A percentile compares a stretch with the other conserved stretches of the same genome.
Conservation (phyloP, 2,113 vertebrate species). For the Puffinus mauretanicus region DNA sequence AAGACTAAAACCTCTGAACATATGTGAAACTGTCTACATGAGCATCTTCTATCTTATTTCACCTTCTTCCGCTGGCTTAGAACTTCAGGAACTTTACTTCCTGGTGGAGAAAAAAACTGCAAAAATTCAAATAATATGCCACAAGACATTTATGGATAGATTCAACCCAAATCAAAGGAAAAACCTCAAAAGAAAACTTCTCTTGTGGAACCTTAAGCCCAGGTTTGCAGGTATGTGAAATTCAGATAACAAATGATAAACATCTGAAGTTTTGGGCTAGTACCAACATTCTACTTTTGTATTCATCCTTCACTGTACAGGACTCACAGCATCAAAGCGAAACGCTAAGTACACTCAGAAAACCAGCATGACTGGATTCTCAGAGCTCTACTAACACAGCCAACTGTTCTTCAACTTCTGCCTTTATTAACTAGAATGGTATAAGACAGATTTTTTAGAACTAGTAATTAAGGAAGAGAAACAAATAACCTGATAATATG, state of each 20-base stretch:
- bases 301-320: background rate
- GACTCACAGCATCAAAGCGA: background rate
- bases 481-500: background rate
- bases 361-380: constrained; percentile 15
- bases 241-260: background rate
- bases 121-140: background rate
- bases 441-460: background rate
- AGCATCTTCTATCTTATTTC: background rate
- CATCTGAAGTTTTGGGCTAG: background rate
- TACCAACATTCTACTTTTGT: background rate
- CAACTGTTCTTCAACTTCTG: background rate
- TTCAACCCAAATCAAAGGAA: constrained; percentile 8
- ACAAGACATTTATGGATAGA: background rate
- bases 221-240: background rate
- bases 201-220: background rate
- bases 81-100: background rate
- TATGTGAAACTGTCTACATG: background rate
- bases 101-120: background rate
- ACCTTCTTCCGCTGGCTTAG: background rate
- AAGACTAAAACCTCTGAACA: background rate
- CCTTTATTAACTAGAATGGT: background rate
- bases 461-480: background rate
- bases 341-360: background rate
- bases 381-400: background rate
- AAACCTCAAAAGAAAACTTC: background rate